Conservation (phyloP, 2,113 vertebrate species). For the Sciurus niger region DNA sequence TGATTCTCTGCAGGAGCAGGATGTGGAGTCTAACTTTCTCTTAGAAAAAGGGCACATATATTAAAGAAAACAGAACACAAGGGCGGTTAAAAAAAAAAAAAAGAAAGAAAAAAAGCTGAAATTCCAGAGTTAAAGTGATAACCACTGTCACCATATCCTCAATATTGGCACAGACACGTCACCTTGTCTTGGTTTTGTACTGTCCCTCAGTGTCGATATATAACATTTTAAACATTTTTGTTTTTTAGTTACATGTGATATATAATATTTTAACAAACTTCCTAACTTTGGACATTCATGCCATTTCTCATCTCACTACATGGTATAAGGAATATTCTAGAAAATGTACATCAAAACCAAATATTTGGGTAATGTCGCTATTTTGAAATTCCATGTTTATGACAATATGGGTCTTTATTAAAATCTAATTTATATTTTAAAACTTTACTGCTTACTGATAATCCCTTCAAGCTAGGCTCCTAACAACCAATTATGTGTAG, state of each 20-base stretch:
- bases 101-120: background rate
- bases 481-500: background rate
- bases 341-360: background rate
- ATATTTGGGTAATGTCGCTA: background rate
- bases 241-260: no score
- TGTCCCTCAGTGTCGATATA: background rate
- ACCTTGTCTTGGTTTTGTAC: no score
- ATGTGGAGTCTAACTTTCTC: background rate
- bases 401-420: background rate
- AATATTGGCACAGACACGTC: background rate
- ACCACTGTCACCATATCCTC: fast-evolving
- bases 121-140: background rate
- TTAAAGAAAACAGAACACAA: background rate
- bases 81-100: background rate
- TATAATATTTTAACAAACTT: background rate
- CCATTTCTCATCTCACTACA: background rate
- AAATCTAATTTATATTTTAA: background rate
- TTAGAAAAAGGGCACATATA: background rate
- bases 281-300: background rate
- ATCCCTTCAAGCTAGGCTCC: background rate
- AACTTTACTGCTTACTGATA: background rate
- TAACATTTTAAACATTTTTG: background rate
- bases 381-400: background rate
- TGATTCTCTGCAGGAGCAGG: fast-evolving
- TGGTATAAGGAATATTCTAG: background rate